Conservation (phyloP, 2,113 vertebrate species). For the Pipa parva region DNA sequence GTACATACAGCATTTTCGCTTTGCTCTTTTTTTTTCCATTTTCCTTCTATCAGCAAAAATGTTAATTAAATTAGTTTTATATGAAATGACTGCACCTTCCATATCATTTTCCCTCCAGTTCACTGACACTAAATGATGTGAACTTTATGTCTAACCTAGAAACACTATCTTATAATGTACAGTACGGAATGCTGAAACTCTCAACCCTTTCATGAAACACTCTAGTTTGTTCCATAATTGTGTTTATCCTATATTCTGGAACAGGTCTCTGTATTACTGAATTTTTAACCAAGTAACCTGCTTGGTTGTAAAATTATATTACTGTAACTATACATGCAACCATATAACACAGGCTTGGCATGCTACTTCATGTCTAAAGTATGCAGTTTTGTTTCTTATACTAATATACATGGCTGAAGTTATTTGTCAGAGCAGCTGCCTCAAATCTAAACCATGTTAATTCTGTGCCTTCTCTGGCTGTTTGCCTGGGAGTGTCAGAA, state of each 20-base stretch:
- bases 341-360: not conserved
- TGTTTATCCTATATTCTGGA: not conserved
- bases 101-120: slow-evolving; percentile 31
- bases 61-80: slow-evolving; percentile 17
- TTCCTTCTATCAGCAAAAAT: slow-evolving; percentile 17
- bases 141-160: slow-evolving; percentile 14
- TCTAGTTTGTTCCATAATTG: not conserved
- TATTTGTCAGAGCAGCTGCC: slow-evolving; percentile 31
- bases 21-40: not conserved
- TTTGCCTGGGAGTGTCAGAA: slow-evolving; percentile 22
- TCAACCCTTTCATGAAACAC: not conserved
- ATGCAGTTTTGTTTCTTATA: slow-evolving; percentile 23
- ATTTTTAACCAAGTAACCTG: slow-evolving; percentile 17
- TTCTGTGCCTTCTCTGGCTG: slow-evolving; percentile 30
- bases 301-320: slow-evolving; percentile 11
- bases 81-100: slow-evolving; percentile 6
- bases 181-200: not conserved
- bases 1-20: not conserved
- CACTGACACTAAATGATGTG: slow-evolving; percentile 29
- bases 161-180: slow-evolving; percentile 21
- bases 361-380: slow-evolving; percentile 11
- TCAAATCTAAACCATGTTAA: slow-evolving; percentile 30
- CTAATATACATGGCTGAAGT: slow-evolving; percentile 14
- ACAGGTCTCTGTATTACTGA: not conserved
- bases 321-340: not conserved